Evolutionary conservation across 1,140 invertebrate species (phyloP).

Genomic region (Teleogryllus occipitalis): DNA sequence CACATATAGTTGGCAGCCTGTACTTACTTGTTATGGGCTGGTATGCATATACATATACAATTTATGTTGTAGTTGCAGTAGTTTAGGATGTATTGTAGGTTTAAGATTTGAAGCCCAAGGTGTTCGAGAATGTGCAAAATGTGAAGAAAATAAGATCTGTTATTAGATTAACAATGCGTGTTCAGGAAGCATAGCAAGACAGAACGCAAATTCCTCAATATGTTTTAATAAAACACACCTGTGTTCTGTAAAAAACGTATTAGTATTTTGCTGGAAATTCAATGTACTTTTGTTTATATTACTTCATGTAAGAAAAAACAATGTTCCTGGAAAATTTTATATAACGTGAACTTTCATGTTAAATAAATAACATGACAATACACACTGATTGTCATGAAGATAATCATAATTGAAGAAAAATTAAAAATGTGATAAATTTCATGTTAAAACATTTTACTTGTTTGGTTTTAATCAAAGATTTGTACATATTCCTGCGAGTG

Average conservation of each 20-base stretch:
- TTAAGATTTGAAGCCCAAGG: background rate
- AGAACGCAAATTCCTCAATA: too few species aligned
- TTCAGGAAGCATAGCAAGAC: too few species aligned
- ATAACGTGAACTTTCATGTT: background rate
- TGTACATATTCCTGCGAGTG: background rate
- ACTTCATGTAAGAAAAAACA: too few species aligned
- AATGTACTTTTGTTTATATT: too few species aligned
- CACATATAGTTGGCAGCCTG: background rate
- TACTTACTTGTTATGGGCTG: background rate
- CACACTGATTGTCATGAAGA: background rate
- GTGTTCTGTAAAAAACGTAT: background rate
- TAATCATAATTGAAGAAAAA: background rate
- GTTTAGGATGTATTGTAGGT: background rate
- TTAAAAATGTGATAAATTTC: background rate
- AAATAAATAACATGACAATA: background rate
- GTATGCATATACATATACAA: background rate
- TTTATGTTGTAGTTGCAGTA: background rate
- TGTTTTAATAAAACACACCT: too few species aligned
- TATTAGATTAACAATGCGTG: background rate
- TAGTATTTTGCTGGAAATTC: background rate
- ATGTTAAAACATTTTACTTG: too few species aligned
- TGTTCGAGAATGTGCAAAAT: background rate
- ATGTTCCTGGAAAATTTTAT: too few species aligned
- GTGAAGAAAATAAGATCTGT: background rate
- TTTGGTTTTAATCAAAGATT: background rate